Evolutionary conservation across 2,113 vertebrate genomes (phyloP), one percentile per base, ranked within the genome.

Genomic region (Hemichromis elongatus): DNA sequence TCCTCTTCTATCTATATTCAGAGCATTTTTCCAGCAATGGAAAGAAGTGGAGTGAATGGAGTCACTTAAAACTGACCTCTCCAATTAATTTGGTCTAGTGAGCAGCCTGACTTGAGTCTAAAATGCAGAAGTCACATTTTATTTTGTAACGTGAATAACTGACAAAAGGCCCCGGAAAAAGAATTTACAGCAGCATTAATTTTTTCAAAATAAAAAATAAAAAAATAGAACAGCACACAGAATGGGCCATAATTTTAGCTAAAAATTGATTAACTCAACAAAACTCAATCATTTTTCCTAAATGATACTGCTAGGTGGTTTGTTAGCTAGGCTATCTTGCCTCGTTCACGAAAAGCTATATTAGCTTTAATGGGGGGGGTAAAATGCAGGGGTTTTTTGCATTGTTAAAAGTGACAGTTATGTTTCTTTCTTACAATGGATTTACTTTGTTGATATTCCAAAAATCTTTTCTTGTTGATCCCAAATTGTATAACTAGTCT

Each of bases 341-440:
- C 98, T 99, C 98, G 50, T 95, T 96, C 82, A 99, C 94, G 83
- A 95, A 96, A 63, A 99, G 96, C 61, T 96, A 90, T 84, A 92
- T 94, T 40, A 99, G 92, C 70, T 92, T 95, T 11, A 96, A 52
- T 1, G 97, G 92, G 70, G 98, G 84, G 81, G 96, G 97, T 50
- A 99, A 95, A 92, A 99, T 99, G 89, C 97, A 12, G 97, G 96
- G 97, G 96, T 99, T 97, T 82, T 97, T 98, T 7, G 93, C 85
- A 55, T 96, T 97, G 93, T 94, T 97, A 84, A n/a, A n/a, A n/a
- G n/a, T n/a, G n/a, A n/a, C n/a, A n/a, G n/a, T n/a, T n/a, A n/a
- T n/a, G n/a, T n/a, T n/a, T n/a, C n/a, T n/a, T n/a, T n/a, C n/a
- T n/a, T n/a, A n/a, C n/a, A n/a, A n/a, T n/a, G n/a, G n/a, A n/a